Evolutionary conservation across 2,797 vertebrate genomes (phyloP).

Genomic region (Decapterus maruadsi): DNA sequence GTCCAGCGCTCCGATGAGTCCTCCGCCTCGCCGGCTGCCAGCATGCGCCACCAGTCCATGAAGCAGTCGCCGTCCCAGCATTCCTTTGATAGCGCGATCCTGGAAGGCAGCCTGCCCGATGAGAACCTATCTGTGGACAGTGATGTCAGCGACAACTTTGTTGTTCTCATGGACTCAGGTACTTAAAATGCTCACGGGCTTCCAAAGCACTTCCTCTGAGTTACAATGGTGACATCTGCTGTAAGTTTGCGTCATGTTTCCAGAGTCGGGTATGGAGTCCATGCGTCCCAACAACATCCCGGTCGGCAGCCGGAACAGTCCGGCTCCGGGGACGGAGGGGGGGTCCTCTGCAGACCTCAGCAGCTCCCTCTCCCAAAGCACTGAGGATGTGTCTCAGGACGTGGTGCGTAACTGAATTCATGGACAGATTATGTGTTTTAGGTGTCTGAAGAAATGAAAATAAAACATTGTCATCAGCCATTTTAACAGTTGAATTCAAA

Average conservation of each 20-base stretch:
- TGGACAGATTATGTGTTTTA: not conserved
- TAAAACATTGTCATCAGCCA: not conserved
- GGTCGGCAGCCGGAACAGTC: conserved; percentile 77
- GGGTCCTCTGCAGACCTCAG: conserved; percentile 88
- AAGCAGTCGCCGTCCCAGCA: conserved; percentile 93
- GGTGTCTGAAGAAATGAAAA: not conserved
- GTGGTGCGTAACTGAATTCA: conserved; percentile 77
- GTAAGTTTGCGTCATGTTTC: conserved; percentile 40
- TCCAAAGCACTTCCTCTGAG: not conserved
- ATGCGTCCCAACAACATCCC: conserved; percentile 80
- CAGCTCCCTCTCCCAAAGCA: conserved; percentile 91
- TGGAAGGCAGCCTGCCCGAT: conserved; percentile 92
- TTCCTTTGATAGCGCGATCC: conserved; percentile 92
- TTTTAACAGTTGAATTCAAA: not conserved
- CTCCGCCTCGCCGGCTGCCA: conserved; percentile 74
- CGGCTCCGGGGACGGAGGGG: conserved; percentile 83
- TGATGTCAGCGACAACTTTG: conserved; percentile 92
- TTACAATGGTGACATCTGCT: not conserved
- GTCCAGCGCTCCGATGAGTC: conserved; percentile 86
- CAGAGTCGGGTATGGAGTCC: conserved; percentile 90
- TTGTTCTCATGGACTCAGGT: conserved; percentile 93
- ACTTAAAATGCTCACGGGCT: conserved; percentile 8
- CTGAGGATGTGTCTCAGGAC: conserved; percentile 87
- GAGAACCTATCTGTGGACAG: conserved; percentile 93
- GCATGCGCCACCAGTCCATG: conserved; percentile 87